Evolutionary conservation across 2,888 invertebrate genomes (phyloP).

Genomic region (Alloscopus bannaensis): DNA sequence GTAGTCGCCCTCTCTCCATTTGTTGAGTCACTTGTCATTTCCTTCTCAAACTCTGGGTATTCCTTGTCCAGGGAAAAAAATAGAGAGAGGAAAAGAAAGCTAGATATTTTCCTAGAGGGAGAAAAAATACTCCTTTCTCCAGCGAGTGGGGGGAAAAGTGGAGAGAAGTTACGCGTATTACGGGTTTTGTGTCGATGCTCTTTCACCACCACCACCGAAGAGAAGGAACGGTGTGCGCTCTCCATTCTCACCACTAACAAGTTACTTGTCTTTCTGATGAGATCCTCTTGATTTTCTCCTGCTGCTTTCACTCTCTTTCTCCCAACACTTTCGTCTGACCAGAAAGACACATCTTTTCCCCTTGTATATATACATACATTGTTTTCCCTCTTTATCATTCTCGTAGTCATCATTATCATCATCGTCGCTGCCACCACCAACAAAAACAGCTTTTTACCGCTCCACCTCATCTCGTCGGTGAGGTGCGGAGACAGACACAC

Average conservation of each 20-base stretch:
- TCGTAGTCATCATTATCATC: too few species aligned
- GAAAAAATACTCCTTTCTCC: too few species aligned
- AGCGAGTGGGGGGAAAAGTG: too few species aligned
- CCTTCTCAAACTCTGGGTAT: too few species aligned
- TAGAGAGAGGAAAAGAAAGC: constrained; percentile 1
- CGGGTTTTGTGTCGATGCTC: constrained; percentile 5
- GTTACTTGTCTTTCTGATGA: constrained; percentile 25
- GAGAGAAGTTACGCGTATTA: background rate
- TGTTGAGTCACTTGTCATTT: too few species aligned
- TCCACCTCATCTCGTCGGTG: too few species aligned
- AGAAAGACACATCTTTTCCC: constrained; percentile 4
- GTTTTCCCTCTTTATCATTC: background rate
- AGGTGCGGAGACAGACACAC: background rate
- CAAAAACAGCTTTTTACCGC: too few species aligned
- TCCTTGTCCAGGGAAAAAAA: too few species aligned
- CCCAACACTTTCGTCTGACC: background rate
- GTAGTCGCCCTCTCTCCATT: too few species aligned
- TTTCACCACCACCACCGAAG: constrained; percentile 20
- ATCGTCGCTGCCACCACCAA: background rate
- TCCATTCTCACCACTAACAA: constrained; percentile 11
- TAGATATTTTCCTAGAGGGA: background rate
- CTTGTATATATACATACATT: background rate
- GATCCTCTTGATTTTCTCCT: constrained; percentile 22
- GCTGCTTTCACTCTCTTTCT: background rate
- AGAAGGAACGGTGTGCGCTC: background rate